phyloP scores from a whole-genome alignment of 1,140 invertebrate species.

The Phymastichus coffea region DNA sequence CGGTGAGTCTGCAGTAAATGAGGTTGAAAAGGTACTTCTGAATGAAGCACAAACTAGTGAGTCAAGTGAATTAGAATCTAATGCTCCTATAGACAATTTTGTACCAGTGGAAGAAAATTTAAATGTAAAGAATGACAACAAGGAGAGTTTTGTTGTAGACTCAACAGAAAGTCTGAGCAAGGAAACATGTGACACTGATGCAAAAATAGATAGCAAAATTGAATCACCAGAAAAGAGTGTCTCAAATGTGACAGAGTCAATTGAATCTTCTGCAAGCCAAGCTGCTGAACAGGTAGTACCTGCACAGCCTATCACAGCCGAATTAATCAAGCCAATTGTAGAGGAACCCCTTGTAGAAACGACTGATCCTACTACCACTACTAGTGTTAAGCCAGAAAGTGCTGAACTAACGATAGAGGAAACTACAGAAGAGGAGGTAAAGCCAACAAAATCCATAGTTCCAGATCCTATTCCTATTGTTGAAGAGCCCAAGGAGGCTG shows the following conservation, averaged over 20 bases:
- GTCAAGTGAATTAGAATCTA: conserved; percentile 6
- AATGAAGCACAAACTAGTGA: not conserved
- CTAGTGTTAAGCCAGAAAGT: too few species aligned
- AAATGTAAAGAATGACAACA: not conserved
- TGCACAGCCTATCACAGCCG: conserved; percentile 9
- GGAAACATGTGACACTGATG: conserved; percentile 2
- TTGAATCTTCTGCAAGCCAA: not conserved
- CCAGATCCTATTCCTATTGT: conserved; percentile 45
- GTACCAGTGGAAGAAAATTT: not conserved
- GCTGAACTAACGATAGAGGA: conserved; percentile 42
- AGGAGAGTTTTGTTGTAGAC: not conserved
- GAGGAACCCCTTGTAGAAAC: conserved; percentile 33
- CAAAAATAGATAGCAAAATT: not conserved
- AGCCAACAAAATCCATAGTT: conserved; percentile 34
- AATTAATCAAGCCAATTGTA: conserved; percentile 32
- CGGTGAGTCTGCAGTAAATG: not conserved
- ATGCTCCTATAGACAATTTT: not conserved
- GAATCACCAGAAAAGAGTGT: not conserved
- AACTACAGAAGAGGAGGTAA: conserved; percentile 34
- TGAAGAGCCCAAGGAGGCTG: conserved; percentile 46
- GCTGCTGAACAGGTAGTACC: not conserved
- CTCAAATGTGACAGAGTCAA: not conserved
- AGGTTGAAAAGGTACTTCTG: not conserved
- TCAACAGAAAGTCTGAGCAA: not conserved
- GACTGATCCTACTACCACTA: conserved; percentile 2